Base-by-base conservation (phyloP, 1,140 invertebrate species). In the Scaptomyza montana region DNA sequence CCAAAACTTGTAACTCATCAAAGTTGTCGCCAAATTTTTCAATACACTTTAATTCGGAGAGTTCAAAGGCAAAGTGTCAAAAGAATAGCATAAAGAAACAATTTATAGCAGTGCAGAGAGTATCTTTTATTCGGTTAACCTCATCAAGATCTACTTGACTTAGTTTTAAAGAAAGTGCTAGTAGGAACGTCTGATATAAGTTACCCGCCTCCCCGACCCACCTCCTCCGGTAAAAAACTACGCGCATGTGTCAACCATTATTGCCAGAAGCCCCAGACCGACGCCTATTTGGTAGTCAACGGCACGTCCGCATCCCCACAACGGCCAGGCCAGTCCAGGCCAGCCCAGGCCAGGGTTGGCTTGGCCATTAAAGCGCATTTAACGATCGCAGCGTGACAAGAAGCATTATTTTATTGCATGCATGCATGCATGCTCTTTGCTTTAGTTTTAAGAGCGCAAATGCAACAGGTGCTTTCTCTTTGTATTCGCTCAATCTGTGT, bases 171-270 rank as follows among this genome's bases (percentile, higher is more conserved):
- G 25, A 28, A 50, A 50, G 8, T 7, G 21, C 64, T 51, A 49
- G n/a, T 1, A 12, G 12, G 21, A 33, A 25, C 50, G 19, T 30
- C 59, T 25, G 39, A 51, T 68, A 41, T 47, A 39, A 61, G 28
- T 36, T 9, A 9, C 33, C 33, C 2, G 7, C 33, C 33, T 8
- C 5, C 45, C 3, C 0, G 5, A 1, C 30, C 41, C 66, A 59
- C 62, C 50, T 7, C 53, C 16, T 16, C 16, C 16, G 16, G 16
- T 16, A 16, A 33, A 28, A 13, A 55, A 62, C 47, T 77, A 56
- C 64, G 64, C 74, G 66, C 82, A 87, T 85, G 82, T 85, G 80
- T 66, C 74, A 74, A 25, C 36, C 55, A 77, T 77, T 71, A 75
- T 36, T 49, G 21, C 30, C 47, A 54, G 60, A 55, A 66, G 54